Conservation (phyloP, 1,140 invertebrate genomes). For the Solenopsis invicta region DNA sequence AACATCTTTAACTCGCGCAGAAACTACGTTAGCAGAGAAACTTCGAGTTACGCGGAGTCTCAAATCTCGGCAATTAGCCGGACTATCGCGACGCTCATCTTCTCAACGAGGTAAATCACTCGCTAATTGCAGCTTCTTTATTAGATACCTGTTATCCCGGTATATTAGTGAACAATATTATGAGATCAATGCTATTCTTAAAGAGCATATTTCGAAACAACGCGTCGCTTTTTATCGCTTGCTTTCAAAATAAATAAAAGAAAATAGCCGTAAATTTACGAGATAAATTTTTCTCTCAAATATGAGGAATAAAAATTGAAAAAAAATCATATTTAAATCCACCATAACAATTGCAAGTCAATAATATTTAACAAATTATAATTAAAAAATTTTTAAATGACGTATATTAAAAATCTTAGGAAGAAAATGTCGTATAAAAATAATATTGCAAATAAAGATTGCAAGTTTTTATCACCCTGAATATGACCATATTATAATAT, state of each 20-base stretch:
- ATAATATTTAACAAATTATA: neutral
- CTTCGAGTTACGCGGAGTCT: slow-evolving; percentile 35
- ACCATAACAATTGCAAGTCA: neutral
- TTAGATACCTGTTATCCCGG: slow-evolving; percentile 21
- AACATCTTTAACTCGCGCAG: slow-evolving; percentile 42
- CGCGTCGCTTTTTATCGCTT: too few species aligned
- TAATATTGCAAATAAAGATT: neutral
- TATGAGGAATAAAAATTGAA: neutral
- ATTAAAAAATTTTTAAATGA: neutral
- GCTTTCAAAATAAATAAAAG: neutral
- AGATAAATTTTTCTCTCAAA: slow-evolving; percentile 9
- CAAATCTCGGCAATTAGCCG: slow-evolving; percentile 62
- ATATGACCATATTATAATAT: neutral
- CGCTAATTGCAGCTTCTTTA: slow-evolving; percentile 51
- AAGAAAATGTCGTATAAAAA: neutral
- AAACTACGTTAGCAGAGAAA: slow-evolving; percentile 48
- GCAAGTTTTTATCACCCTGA: too few species aligned
- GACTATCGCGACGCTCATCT: slow-evolving; percentile 57
- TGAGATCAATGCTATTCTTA: neutral
- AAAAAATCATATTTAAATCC: neutral
- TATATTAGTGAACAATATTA: neutral
- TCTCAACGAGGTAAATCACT: slow-evolving; percentile 33
- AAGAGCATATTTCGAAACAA: neutral
- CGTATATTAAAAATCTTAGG: neutral
- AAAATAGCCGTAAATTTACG: neutral